Evolutionary conservation across 1,140 invertebrate species (phyloP), one percentile per base, ranked within the genome.

Genomic region (Psix sp.): DNA sequence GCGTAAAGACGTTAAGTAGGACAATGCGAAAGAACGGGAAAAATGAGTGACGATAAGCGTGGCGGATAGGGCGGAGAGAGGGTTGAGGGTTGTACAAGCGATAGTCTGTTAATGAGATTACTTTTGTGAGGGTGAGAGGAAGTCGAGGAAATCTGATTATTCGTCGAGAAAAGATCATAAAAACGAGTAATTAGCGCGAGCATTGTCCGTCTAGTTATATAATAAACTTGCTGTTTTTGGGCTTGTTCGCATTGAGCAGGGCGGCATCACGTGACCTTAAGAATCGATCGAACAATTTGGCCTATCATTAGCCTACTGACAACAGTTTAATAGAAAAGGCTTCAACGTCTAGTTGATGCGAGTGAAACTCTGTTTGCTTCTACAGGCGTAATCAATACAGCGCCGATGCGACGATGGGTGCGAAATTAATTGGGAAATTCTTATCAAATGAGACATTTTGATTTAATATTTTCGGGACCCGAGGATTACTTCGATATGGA

Each of bases 121-220:
- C 74, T 79, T 78, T 79, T 68, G 59, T 39, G 66, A 77, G 62
- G 67, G 76, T 49, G 59, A 38, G 31, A 77, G 77, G 78, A 71
- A 82, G 81, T 81, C 78, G 79, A 83, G 81, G 77, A 81, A 80
- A 84, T 80, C 74, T 81, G 80, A 84, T 84, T 84, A 80, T 78
- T 80, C 77, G 74, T 76, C 76, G 81, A 31, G 77, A 83, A 83
- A 83, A 83, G 79, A 83, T 84, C 78, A 82, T 83, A 81, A 84
- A 83, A 76, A 78, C 75, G 70, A 78, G 81, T 84, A 83, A 84
- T 85, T 82, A 84, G 77, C 77, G 63, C 76, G 56, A 77, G 81
- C 79, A 83, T 84, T 82, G 80, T 84, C 80, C 77, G 57, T 14
- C 52, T 42, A 31, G 38, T 39, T 67, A 38, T 76, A 78, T 76